Conservation (phyloP, 2,113 vertebrate species). For the Brienomyrus longianalis region DNA sequence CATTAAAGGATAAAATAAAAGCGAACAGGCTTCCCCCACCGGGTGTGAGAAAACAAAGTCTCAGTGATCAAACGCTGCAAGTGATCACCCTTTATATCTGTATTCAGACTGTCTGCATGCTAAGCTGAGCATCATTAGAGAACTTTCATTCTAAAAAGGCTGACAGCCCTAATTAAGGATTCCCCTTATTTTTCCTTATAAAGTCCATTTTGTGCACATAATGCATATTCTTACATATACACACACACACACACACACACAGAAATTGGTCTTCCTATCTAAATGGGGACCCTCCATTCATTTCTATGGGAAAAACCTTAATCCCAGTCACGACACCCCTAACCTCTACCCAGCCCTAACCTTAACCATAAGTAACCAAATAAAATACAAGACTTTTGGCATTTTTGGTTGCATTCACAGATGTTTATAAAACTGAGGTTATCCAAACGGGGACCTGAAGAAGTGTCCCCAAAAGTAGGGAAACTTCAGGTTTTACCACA, state of each 20-base stretch:
- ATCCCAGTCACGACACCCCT: no score
- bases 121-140: constrained; percentile 1
- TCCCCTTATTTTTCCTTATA: not conserved
- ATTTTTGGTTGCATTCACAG: no score
- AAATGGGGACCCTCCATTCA: no score
- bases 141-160: not conserved
- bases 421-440: no score
- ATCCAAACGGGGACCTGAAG: no score
- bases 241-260: not conserved
- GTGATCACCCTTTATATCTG: not conserved
- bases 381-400: no score
- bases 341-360: no score
- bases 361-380: no score
- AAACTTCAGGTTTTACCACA: no score
- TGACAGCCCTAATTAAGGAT: not conserved
- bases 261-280: no score
- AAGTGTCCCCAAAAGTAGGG: no score
- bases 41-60: not conserved
- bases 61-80: not conserved
- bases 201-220: not conserved
- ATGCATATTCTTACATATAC: not conserved
- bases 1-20: not conserved
- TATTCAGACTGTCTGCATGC: not conserved
- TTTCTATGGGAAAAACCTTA: no score
- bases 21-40: not conserved